Evolutionary conservation across 2,113 vertebrate species (phyloP).

Genomic region (Pagrus major): DNA sequence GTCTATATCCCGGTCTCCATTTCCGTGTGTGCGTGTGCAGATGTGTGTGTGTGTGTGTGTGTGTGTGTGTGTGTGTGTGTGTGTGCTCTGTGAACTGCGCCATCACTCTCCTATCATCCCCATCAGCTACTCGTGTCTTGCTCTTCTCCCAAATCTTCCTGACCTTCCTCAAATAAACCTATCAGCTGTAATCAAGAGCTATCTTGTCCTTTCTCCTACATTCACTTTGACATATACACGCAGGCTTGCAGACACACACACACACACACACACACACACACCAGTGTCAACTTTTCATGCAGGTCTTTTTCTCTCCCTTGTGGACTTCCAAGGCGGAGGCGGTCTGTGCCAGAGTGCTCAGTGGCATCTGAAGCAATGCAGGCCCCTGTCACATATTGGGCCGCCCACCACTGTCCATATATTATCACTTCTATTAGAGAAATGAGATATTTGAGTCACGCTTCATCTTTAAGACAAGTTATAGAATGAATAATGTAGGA

Average conservation of each 20-base stretch:
- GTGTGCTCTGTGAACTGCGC: constrained; percentile 19
- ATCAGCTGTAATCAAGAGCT: constrained; percentile 77
- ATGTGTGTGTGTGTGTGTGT: neutral
- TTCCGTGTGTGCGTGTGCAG: neutral
- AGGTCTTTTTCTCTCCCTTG: constrained; percentile 57
- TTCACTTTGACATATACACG: constrained; percentile 66
- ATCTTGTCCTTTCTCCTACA: constrained; percentile 63
- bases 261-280: constrained; percentile 17
- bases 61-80: neutral
- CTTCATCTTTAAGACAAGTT: neutral
- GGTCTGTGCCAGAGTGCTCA: constrained; percentile 17
- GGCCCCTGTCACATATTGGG: constrained; percentile 11
- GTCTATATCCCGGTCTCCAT: constrained; percentile 30
- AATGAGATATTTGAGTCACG: neutral
- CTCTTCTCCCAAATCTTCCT: constrained; percentile 69
- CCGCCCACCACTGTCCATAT: neutral
- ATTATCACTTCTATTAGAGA: constrained; percentile 18
- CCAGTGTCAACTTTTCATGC: constrained; percentile 42
- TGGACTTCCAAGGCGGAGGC: constrained; percentile 43
- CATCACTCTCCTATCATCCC: constrained; percentile 64
- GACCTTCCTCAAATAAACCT: constrained; percentile 80
- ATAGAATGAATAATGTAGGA: neutral
- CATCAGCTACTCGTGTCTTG: constrained; percentile 73
- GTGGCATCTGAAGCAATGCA: constrained; percentile 31
- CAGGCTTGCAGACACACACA: constrained; percentile 22